Conservation (phyloP, 2,888 invertebrate genomes). For the Nebria salina region DNA sequence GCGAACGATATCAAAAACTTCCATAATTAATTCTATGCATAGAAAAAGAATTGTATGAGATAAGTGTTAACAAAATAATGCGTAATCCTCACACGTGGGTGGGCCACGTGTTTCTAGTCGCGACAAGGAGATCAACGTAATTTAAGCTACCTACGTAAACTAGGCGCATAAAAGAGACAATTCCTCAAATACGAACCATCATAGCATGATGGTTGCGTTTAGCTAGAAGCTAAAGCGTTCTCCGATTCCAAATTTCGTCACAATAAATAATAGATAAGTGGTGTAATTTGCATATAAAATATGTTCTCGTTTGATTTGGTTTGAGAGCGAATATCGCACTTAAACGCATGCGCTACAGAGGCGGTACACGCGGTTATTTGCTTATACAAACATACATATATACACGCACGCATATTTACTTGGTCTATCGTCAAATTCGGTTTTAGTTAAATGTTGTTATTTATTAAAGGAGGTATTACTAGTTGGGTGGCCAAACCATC, state of each 20-base stretch:
- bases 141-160: not conserved
- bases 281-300: constrained; percentile 44
- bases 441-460: constrained; percentile 39
- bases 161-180: not conserved
- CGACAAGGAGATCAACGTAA: constrained; percentile 4
- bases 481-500: constrained; percentile 33
- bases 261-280: constrained; percentile 43
- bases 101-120: constrained; percentile 18
- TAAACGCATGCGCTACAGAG: not conserved
- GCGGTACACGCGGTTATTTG: constrained; percentile 28
- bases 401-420: not conserved
- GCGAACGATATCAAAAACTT: too few species aligned
- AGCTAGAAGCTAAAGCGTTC: not conserved
- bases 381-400: constrained; percentile 10
- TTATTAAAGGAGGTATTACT: constrained; percentile 36
- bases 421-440: constrained; percentile 22
- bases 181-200: not conserved
- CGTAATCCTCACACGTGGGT: constrained; percentile 3
- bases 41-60: not conserved
- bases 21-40: too few species aligned
- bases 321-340: not conserved
- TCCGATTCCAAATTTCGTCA: constrained; percentile 41
- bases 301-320: not conserved
- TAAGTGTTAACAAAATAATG: not conserved
- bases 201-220: not conserved